Conservation (phyloP, 2,888 invertebrate species). For the Myopa tessellatipennis region DNA sequence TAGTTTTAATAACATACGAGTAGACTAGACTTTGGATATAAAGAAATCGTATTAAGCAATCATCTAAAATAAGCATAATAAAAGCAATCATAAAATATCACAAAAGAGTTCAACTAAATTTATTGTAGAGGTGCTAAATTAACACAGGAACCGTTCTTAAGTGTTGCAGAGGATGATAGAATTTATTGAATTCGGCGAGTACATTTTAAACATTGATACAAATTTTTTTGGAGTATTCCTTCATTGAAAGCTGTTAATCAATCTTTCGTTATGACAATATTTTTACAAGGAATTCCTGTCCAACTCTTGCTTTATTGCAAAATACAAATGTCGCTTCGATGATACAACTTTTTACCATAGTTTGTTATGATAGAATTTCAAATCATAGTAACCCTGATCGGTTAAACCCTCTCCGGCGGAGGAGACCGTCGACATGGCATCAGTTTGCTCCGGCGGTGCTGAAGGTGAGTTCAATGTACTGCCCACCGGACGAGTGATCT, state of each 20-base stretch:
- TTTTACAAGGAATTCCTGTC: too few species aligned
- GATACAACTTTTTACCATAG: conserved; percentile 73
- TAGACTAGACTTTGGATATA: too few species aligned
- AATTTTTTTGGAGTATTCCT: too few species aligned
- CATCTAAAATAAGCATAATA: background rate
- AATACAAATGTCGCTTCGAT: too few species aligned
- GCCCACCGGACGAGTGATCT: conserved; percentile 63
- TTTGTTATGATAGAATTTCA: conserved; percentile 83
- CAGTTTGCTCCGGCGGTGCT: conserved; percentile 58
- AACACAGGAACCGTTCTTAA: background rate
- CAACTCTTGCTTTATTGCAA: too few species aligned
- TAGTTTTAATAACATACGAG: too few species aligned
- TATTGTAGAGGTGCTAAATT: background rate
- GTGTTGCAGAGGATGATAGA: background rate
- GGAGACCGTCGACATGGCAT: conserved; percentile 64
- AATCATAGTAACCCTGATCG: conserved; percentile 77
- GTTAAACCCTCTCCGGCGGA: conserved; percentile 69
- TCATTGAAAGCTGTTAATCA: too few species aligned
- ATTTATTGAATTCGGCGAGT: too few species aligned
- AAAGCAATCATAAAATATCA: background rate
- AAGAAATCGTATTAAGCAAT: background rate
- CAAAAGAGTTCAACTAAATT: background rate
- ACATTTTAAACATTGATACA: too few species aligned
- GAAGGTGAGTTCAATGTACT: conserved; percentile 55
- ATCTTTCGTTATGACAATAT: too few species aligned